Evolutionary conservation across 2,113 vertebrate species (phyloP).

Genomic region (Propithecus coquereli): DNA sequence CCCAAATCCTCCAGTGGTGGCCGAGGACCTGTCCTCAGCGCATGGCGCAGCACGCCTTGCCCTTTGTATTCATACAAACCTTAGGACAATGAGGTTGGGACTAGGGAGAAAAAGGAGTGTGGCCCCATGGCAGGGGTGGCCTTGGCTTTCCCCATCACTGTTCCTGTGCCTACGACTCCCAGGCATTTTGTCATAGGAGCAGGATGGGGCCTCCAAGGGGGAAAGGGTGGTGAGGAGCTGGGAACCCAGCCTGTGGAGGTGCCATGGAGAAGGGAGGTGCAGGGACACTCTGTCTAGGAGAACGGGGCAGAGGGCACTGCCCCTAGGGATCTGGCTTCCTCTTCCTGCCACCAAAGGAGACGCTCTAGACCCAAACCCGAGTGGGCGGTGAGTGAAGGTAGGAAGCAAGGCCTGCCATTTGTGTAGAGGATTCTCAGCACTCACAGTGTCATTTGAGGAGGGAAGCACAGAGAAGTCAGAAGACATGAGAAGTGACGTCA

Average conservation of each 20-base stretch:
- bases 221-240: accelerated
- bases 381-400: neutral
- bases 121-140: too few species aligned
- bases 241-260: too few species aligned
- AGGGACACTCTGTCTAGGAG: neutral
- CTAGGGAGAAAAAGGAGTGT: neutral
- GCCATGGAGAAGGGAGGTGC: accelerated
- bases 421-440: accelerated
- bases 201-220: neutral
- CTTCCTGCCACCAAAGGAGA: neutral
- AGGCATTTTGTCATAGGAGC: neutral
- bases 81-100: neutral
- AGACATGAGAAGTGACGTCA: accelerated
- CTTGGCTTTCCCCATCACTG: neutral
- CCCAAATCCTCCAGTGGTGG: neutral
- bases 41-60: accelerated
- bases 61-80: neutral
- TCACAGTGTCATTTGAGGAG: too few species aligned
- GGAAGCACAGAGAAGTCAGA: neutral
- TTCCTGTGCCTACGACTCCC: neutral
- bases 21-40: too few species aligned
- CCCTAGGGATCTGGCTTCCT: neutral
- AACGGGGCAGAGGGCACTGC: too few species aligned
- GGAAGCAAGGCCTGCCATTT: neutral
- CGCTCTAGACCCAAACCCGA: neutral